Base-by-base conservation (phyloP, 2,797 vertebrate species). In the Avahi laniger region DNA sequence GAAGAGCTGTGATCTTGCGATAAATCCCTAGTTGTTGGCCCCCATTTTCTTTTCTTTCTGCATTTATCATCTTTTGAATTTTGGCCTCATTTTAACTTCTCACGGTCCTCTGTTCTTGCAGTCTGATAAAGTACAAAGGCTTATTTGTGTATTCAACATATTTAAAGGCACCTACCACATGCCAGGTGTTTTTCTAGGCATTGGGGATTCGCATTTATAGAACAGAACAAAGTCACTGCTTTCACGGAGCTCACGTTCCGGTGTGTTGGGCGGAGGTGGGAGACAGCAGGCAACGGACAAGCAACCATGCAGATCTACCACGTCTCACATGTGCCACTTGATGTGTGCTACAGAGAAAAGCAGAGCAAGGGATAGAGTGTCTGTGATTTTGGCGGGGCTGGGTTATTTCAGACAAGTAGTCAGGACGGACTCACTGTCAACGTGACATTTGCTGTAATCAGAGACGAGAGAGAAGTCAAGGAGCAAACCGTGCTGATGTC, bases 21-120 rank as follows among this genome's bases (percentile, higher is more conserved):
- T 38, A n/a, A 95, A 50, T 6, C 3, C 2, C 17, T 61, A n/a
- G 46, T 75, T 30, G 50, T 76, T 46, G 38, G 3, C 3, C 22
- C 3, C 12, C n/a, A 13, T 22, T 84, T 43, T 50, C 4, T 91
- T 93, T 69, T 38, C 20, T 26, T 54, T 18, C 57, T 61, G 9
- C 2, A 12, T 89, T 81, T 89, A 38, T 57, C 48, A 28, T 92
- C 9, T 70, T 78, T 89, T 50, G 18, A 86, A 61, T 48, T 65
- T 94, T 22, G 67, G 26, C 17, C 35, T 48, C 50, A 65, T 80
- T 69, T 87, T 48, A 46, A 54, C 28, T 78, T 54, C 22, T 78
- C 11, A 2, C 43, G 5, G 14, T 33, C 35, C 35, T 38, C 13
- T 22, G 2, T 43, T 83, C 65, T 81, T 10, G 52, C 12, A n/a